These are phyloP conservation scores for Automeris io DNA, from an alignment of 2,888 invertebrate species.

Conservation along the genomic window DNA sequence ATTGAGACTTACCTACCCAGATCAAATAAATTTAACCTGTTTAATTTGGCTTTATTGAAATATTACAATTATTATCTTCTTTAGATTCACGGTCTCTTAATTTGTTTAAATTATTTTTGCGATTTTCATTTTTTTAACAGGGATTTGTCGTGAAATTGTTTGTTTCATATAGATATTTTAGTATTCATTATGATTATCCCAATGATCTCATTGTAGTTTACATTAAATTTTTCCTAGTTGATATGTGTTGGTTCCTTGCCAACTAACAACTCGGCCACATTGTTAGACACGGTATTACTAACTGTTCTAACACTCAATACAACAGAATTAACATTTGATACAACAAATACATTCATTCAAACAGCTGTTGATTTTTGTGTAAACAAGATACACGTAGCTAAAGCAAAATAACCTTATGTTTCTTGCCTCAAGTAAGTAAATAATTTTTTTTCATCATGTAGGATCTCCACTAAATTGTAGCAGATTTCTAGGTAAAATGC, in stretches of 20 bases:
- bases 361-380: neutral
- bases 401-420: neutral
- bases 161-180: no score
- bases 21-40: no score
- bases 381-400: neutral
- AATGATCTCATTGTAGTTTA: no score
- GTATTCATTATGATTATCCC: no score
- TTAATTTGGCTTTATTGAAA: no score
- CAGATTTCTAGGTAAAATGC: neutral
- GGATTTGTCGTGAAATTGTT: no score
- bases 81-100: no score
- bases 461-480: neutral
- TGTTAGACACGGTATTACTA: neutral
- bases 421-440: no score
- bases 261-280: neutral
- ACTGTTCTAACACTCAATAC: neutral
- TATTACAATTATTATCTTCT: no score
- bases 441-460: neutral
- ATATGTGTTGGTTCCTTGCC: slow-evolving; percentile 1
- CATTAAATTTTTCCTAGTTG: neutral
- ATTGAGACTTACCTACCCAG: no score
- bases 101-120: no score
- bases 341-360: neutral
- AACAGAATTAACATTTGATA: neutral
- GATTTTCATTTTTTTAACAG: no score